Evolutionary conservation across 2,888 invertebrate genomes (phyloP).

Genomic region (Catocala sponsa): DNA sequence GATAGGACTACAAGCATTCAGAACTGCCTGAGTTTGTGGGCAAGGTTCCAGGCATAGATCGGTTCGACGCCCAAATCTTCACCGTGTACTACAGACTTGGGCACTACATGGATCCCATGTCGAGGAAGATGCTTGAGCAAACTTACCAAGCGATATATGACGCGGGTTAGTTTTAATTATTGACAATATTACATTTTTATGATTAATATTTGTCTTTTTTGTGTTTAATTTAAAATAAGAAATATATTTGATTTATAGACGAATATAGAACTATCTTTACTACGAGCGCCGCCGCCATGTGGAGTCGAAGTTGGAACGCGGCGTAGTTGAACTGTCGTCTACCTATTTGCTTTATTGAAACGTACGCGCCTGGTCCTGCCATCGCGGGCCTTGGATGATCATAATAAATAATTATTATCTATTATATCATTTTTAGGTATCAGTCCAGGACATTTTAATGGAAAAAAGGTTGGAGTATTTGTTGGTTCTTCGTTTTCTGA

Average conservation of each 20-base stretch:
- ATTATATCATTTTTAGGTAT: no score
- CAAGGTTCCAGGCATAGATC: not conserved
- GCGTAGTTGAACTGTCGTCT: no score
- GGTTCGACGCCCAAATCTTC: slow-evolving; percentile 3
- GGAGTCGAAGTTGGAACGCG: no score
- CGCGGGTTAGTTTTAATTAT: slow-evolving; percentile 50
- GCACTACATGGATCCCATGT: slow-evolving; percentile 55
- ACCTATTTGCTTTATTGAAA: no score
- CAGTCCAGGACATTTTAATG: slow-evolving; percentile 45
- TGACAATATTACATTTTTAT: not conserved
- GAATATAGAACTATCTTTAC: no score
- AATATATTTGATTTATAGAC: no score
- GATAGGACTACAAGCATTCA: slow-evolving; percentile 11
- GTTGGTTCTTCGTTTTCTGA: slow-evolving; percentile 74
- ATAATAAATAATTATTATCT: no score
- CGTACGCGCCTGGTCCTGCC: no score
- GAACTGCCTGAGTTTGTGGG: slow-evolving; percentile 4
- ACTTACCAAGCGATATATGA: slow-evolving; percentile 63
- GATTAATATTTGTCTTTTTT: not conserved
- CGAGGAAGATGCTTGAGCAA: slow-evolving; percentile 59
- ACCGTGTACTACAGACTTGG: slow-evolving; percentile 75
- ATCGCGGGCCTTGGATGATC: no score
- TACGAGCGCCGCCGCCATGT: no score
- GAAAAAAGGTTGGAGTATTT: slow-evolving; percentile 80
- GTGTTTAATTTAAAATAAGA: no score